phyloP scores from a whole-genome alignment of 2,797 vertebrate genomes.

The Rhinatrema bivittatum region DNA sequence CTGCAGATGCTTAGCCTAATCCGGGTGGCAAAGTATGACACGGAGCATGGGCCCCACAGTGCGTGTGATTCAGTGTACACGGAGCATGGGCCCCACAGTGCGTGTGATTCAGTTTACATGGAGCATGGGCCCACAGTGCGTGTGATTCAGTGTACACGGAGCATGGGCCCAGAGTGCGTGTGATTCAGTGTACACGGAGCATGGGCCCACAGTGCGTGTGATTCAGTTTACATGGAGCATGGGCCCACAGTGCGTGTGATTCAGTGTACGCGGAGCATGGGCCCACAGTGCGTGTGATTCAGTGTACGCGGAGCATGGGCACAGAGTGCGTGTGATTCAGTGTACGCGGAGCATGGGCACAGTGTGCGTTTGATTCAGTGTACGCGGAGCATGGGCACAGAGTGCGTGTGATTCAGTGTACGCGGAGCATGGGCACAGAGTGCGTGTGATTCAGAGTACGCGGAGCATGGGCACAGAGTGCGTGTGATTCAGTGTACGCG shows the following conservation, averaged over 20 bases:
- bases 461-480: conserved; percentile 21
- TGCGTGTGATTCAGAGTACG: conserved; percentile 29
- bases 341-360: conserved; percentile 15
- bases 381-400: conserved; percentile 18
- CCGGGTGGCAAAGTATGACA: too few relatives aligned
- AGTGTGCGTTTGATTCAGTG: conserved; percentile 27
- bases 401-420: conserved; percentile 29
- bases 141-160: conserved; percentile 31
- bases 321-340: conserved; percentile 30
- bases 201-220: conserved; percentile 25
- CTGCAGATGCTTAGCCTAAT: too few relatives aligned
- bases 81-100: conserved; percentile 21
- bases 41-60: conserved; percentile 18
- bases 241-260: conserved; percentile 30
- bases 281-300: conserved; percentile 33
- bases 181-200: conserved; percentile 34
- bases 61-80: conserved; percentile 30
- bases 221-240: conserved; percentile 28
- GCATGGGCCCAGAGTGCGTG: conserved; percentile 18
- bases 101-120: conserved; percentile 29
- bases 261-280: conserved; percentile 10
- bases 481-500: conserved; percentile 29
- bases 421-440: conserved; percentile 19
- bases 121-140: conserved; percentile 19
- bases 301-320: conserved; percentile 2